These are phyloP conservation scores for Romanogobio albipinnatus DNA, from an alignment of 2,113 vertebrate species.

Conservation along the genomic window DNA sequence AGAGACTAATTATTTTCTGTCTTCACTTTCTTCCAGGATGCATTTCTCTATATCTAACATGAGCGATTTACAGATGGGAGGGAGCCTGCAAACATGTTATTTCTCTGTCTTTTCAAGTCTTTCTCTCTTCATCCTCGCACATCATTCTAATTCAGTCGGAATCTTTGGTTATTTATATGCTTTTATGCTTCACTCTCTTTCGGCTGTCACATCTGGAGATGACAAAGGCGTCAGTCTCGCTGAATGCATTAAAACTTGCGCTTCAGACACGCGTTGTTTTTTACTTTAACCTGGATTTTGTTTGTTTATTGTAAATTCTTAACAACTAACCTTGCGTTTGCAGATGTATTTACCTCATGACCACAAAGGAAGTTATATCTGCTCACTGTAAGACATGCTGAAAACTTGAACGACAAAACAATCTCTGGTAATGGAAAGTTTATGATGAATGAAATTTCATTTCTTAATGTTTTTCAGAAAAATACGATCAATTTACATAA, in stretches of 20 bases:
- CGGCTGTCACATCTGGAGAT: constrained; percentile 33
- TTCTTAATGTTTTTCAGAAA: too few species aligned
- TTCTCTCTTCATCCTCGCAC: constrained; percentile 9
- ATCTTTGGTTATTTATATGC: constrained; percentile 61
- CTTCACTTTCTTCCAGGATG: constrained; percentile 53
- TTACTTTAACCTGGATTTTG: constrained; percentile 20
- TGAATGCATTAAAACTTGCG: constrained; percentile 47
- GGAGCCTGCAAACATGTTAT: not conserved
- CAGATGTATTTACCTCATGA: constrained; percentile 29
- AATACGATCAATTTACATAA: too few species aligned
- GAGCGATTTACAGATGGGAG: constrained; percentile 45
- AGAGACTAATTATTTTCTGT: constrained; percentile 76
- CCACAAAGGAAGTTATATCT: not conserved
- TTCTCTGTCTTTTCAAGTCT: constrained; percentile 47
- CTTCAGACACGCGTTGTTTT: constrained; percentile 15
- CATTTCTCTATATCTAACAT: constrained; percentile 63
- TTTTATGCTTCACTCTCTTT: constrained; percentile 35
- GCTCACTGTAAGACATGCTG: not conserved
- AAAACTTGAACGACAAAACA: not conserved
- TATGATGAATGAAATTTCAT: too few species aligned
- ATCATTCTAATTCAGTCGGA: constrained; percentile 47
- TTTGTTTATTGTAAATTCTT: constrained; percentile 1
- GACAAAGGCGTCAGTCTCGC: constrained; percentile 38
- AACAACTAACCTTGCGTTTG: constrained; percentile 6
- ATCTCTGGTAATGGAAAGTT: too few species aligned